Evolutionary conservation across 2,797 vertebrate genomes (phyloP).

Genomic region (Telmatherina bonti): DNA sequence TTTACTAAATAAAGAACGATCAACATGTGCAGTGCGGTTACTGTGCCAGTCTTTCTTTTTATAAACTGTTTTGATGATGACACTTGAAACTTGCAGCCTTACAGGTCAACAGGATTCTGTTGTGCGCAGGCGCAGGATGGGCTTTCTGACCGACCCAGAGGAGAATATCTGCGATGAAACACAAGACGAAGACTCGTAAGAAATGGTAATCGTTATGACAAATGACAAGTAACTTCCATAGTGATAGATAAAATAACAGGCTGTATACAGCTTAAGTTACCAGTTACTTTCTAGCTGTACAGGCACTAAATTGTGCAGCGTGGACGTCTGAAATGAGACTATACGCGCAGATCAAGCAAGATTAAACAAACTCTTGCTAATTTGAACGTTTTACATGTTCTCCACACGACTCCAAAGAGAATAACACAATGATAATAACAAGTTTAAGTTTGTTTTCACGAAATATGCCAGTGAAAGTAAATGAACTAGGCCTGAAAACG

Average conservation of each 20-base stretch:
- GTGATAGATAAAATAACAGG: neutral
- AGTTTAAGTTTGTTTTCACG: neutral
- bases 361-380: neutral
- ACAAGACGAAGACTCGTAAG: neutral
- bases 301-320: too few species aligned
- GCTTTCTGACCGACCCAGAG: neutral
- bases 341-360: neutral
- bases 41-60: neutral
- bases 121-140: slow-evolving; percentile 21
- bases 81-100: slow-evolving; percentile 42
- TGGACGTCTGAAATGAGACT: neutral
- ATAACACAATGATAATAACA: neutral
- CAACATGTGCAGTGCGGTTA: slow-evolving; percentile 26
- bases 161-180: slow-evolving; percentile 18
- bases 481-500: neutral
- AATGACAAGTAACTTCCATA: neutral
- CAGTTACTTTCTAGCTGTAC: too few species aligned
- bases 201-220: slow-evolving; percentile 45
- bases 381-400: too few species aligned
- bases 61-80: neutral
- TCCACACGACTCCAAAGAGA: too few species aligned
- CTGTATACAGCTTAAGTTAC: neutral
- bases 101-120: slow-evolving; percentile 9
- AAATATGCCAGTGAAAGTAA: neutral
- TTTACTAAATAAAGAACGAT: slow-evolving; percentile 84